These are phyloP conservation scores for Stigmatopora argus DNA, from an alignment of 2,113 vertebrate species.

Conservation along the genomic window DNA sequence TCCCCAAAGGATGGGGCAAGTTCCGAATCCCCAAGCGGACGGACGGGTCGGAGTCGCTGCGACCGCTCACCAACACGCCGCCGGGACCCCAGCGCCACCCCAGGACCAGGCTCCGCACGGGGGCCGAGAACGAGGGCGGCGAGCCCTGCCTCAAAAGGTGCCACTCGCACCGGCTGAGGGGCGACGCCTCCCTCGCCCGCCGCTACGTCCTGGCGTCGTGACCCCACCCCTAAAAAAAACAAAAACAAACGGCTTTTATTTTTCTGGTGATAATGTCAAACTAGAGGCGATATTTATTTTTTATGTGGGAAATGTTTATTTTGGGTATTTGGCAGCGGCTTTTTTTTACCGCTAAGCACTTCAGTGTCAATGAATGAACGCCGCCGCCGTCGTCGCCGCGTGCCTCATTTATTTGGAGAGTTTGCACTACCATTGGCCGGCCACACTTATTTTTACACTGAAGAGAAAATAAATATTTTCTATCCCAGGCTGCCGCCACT, in stretches of 20 bases:
- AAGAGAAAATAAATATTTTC: slow-evolving; percentile 38
- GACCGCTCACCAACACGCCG: slow-evolving; percentile 45
- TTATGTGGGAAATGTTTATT: slow-evolving; percentile 49
- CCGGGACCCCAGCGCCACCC: slow-evolving; percentile 46
- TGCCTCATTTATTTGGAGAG: slow-evolving; percentile 65
- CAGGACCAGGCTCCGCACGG: slow-evolving; percentile 69
- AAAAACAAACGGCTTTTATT: slow-evolving; percentile 34
- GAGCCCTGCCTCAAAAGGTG: slow-evolving; percentile 78
- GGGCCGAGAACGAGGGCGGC: slow-evolving; percentile 75
- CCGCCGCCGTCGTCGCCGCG: slow-evolving; percentile 53
- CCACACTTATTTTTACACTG: slow-evolving; percentile 67
- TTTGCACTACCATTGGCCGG: slow-evolving; percentile 66
- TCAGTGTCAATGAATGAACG: slow-evolving; percentile 50
- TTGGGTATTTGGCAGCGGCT: neutral
- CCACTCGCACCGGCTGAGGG: slow-evolving; percentile 75
- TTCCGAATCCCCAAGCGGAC: slow-evolving; percentile 92
- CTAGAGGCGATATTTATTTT: slow-evolving; percentile 70
- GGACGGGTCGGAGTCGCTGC: slow-evolving; percentile 59
- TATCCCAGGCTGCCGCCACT: slow-evolving; percentile 52
- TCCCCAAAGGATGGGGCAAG: slow-evolving; percentile 86
- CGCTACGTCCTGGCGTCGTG: slow-evolving; percentile 90
- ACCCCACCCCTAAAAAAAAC: slow-evolving; percentile 39
- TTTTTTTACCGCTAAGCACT: slow-evolving; percentile 30
- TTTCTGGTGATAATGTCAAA: slow-evolving; percentile 45
- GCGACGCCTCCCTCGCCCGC: slow-evolving; percentile 71